Percentiles rank a stretch among this genome's conserved stretches.
phyloP scores from a whole-genome alignment of 2,888 invertebrate genomes.

The Agrotis clavis region DNA sequence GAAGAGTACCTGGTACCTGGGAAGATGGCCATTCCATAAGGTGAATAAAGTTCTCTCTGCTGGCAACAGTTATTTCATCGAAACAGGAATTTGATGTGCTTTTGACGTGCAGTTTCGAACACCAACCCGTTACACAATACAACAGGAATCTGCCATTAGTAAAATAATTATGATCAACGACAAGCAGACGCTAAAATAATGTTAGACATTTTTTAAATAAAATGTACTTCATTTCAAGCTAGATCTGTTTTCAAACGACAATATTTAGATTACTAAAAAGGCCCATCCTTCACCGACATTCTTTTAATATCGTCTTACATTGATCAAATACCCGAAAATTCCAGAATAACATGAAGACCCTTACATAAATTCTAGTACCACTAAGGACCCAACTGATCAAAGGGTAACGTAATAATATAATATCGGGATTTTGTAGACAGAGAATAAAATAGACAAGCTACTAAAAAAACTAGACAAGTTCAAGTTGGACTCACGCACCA shows the following conservation, averaged over 20 bases:
- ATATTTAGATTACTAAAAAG: not conserved
- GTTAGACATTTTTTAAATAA: too few species aligned
- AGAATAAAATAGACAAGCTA: not conserved
- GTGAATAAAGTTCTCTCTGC: not conserved
- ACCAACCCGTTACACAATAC: too few species aligned
- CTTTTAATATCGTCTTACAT: slow-evolving; percentile 15
- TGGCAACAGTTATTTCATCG: not conserved
- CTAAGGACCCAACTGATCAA: slow-evolving; percentile 10
- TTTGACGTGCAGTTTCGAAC: too few species aligned
- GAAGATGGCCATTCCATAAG: not conserved
- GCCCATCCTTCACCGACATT: not conserved
- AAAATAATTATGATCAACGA: too few species aligned
- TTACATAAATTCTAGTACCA: slow-evolving; percentile 8
- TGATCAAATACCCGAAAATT: slow-evolving; percentile 5
- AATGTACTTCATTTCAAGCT: not conserved
- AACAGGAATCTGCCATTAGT: too few species aligned
- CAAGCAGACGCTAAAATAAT: too few species aligned
- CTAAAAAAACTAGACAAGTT: not conserved
- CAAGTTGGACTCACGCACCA: too few species aligned
- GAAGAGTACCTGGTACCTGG: too few species aligned
- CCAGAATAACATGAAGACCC: not conserved
- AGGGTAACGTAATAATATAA: not conserved
- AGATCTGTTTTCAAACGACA: not conserved
- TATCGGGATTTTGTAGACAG: not conserved
- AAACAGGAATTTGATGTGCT: not conserved